Conservation (phyloP, 2,797 vertebrate species). For the Balearica regulorum region DNA sequence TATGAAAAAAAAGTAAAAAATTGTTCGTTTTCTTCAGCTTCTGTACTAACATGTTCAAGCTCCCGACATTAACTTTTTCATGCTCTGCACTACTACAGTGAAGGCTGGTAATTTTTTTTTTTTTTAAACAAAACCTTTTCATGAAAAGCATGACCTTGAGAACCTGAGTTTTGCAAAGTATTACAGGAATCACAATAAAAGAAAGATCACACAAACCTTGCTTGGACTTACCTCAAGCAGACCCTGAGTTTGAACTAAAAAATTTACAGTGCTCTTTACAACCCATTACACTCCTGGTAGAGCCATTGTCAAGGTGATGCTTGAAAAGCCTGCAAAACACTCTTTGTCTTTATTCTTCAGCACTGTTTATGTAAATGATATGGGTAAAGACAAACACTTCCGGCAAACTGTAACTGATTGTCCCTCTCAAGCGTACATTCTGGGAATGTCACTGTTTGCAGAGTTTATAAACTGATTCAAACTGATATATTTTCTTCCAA, state of each 20-base stretch:
- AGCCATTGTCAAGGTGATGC: not conserved
- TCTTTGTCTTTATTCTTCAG: not conserved
- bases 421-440: not conserved
- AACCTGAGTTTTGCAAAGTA: not conserved
- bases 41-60: not conserved
- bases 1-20: not conserved
- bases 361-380: not conserved
- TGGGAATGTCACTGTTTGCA: not conserved
- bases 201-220: not conserved
- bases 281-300: not conserved
- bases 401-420: not conserved
- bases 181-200: not conserved
- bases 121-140: not conserved
- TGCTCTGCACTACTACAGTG: not conserved
- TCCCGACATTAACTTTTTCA: not conserved
- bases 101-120: not conserved
- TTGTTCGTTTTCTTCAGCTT: not conserved
- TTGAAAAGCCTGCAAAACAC: not conserved
- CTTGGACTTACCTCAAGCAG: not conserved
- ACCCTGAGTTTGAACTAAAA: not conserved
- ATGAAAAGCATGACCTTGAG: not conserved
- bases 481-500: not conserved
- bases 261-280: not conserved
- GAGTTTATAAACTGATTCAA: not conserved
- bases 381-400: not conserved